phyloP scores from a whole-genome alignment of 1,140 invertebrate genomes.

The Phenacoccus solenopsis region DNA sequence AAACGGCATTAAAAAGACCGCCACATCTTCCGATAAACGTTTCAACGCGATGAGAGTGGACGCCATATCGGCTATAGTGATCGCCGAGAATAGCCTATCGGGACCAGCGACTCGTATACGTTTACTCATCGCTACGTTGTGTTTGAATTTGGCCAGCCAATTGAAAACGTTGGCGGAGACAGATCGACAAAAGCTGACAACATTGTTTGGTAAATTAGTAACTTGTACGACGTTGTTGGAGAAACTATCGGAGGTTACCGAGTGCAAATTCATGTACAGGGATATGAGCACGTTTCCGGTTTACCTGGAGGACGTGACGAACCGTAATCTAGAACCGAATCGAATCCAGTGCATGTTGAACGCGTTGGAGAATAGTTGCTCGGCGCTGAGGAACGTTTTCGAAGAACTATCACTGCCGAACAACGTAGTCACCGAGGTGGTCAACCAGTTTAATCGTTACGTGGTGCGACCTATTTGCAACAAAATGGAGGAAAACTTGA shows the following conservation, averaged over 20 bases:
- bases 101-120: slow-evolving; percentile 52
- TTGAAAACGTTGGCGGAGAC: slow-evolving; percentile 40
- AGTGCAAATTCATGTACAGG: slow-evolving; percentile 6
- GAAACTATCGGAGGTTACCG: background rate
- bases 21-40: slow-evolving; percentile 36
- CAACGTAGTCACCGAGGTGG: background rate
- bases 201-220: slow-evolving; percentile 43
- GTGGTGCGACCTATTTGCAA: background rate
- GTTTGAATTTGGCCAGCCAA: slow-evolving; percentile 49
- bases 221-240: background rate
- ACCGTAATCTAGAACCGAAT: background rate
- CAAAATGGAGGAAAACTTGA: background rate
- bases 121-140: slow-evolving; percentile 48
- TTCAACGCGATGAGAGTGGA: slow-evolving; percentile 49
- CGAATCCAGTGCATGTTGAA: background rate
- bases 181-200: slow-evolving; percentile 37
- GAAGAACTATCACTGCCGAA: background rate
- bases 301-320: background rate
- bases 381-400: background rate
- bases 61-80: slow-evolving; percentile 53
- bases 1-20: background rate
- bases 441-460: background rate
- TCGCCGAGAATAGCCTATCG: slow-evolving; percentile 55
- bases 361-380: background rate
- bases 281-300: background rate